phyloP scores from a whole-genome alignment of 2,113 vertebrate genomes.

The Tenrec ecaudatus region DNA sequence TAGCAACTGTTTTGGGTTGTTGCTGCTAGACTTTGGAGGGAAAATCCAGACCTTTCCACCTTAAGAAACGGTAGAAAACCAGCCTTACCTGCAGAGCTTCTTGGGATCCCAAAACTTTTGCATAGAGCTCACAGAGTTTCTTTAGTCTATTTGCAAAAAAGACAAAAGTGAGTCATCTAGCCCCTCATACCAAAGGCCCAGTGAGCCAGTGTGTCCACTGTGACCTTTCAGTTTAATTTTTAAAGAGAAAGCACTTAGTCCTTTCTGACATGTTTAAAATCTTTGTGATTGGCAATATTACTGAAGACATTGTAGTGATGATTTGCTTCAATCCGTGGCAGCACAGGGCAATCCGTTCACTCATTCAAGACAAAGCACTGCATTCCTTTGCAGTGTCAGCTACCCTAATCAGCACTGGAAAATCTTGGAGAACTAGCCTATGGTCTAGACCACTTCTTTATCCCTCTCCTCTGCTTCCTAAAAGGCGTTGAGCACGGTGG shows the following conservation, averaged over 20 bases:
- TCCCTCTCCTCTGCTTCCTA: background rate
- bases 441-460: background rate
- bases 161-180: constrained; percentile 6
- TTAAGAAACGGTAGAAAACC: background rate
- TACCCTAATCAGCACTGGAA: background rate
- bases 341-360: background rate
- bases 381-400: background rate
- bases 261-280: constrained; percentile 7
- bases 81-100: constrained; percentile 94
- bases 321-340: background rate
- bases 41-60: background rate
- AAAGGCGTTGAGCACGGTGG: background rate
- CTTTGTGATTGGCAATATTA: background rate
- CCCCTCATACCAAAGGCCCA: constrained; percentile 2
- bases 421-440: background rate
- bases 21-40: background rate
- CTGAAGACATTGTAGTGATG: background rate
- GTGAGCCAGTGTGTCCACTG: background rate
- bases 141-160: constrained; percentile 86
- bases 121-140: constrained; percentile 96
- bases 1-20: background rate
- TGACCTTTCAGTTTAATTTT: constrained; percentile 36
- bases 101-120: constrained; percentile 92
- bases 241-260: background rate
- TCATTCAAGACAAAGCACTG: background rate